phyloP scores from a whole-genome alignment of 2,797 vertebrate genomes.

The Acanthurus tractus region DNA sequence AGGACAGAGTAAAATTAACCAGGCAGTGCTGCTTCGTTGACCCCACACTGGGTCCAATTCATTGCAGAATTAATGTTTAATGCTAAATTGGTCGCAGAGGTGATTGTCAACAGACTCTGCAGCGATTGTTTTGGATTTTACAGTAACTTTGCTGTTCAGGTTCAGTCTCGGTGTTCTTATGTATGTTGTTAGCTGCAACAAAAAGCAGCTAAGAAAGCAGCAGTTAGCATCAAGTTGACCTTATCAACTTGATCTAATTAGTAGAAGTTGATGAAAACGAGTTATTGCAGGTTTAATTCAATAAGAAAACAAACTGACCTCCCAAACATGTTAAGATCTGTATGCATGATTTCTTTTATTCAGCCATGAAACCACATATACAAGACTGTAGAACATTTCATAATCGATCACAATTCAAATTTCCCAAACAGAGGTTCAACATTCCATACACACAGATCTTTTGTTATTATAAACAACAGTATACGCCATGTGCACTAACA shows the following conservation, averaged over 20 bases:
- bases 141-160: not conserved
- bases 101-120: not conserved
- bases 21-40: no score
- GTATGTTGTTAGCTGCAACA: no score
- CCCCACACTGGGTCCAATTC: no score
- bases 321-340: not conserved
- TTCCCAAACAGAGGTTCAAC: constrained; percentile 26
- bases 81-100: not conserved
- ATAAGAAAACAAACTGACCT: not conserved
- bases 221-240: no score
- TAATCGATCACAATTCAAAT: constrained; percentile 31
- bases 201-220: no score
- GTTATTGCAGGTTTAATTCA: not conserved
- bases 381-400: constrained; percentile 30
- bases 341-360: constrained; percentile 71
- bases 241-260: no score
- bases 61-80: no score
- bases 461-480: constrained; percentile 62
- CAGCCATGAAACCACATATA: constrained; percentile 46
- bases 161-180: not conserved
- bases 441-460: constrained; percentile 50
- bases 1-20: no score
- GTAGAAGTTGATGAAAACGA: not conserved
- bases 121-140: not conserved
- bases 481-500: constrained; percentile 66